Evolutionary conservation across 2,113 vertebrate species (phyloP).

Genomic region (Pomatostomus ruficeps): DNA sequence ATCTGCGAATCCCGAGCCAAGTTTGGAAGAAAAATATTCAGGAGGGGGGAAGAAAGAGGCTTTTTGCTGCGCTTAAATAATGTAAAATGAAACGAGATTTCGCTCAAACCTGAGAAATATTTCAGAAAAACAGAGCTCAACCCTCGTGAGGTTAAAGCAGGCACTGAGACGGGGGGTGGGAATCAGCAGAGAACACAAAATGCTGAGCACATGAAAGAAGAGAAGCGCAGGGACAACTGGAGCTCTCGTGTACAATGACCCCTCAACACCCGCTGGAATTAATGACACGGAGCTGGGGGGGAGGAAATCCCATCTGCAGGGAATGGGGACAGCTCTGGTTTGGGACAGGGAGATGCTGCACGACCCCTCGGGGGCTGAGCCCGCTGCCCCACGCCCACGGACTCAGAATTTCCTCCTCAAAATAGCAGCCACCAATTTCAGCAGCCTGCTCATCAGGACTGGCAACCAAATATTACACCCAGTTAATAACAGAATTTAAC

Average conservation of each 20-base stretch:
- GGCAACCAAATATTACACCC: background rate
- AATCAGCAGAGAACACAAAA: background rate
- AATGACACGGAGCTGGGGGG: too few relatives aligned
- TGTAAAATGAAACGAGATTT: background rate
- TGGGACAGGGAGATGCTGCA: background rate
- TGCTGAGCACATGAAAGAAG: background rate
- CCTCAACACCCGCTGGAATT: background rate
- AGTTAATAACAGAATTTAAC: background rate
- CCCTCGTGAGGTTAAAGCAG: background rate
- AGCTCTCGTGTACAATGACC: background rate
- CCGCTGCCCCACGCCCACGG: background rate
- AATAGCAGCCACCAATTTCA: conserved; percentile 1
- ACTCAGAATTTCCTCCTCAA: background rate
- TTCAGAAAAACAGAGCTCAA: background rate
- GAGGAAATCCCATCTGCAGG: background rate
- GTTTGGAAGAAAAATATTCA: conserved; percentile 15
- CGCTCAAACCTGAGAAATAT: background rate
- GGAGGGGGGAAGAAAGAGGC: background rate
- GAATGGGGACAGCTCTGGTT: background rate
- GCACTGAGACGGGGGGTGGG: background rate
- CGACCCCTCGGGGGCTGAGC: background rate
- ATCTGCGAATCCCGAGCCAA: background rate
- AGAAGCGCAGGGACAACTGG: background rate
- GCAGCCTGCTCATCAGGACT: background rate
- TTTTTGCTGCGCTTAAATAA: background rate